Conservation (phyloP, 2,888 invertebrate species). For the Lissocephala sabroskyi region DNA sequence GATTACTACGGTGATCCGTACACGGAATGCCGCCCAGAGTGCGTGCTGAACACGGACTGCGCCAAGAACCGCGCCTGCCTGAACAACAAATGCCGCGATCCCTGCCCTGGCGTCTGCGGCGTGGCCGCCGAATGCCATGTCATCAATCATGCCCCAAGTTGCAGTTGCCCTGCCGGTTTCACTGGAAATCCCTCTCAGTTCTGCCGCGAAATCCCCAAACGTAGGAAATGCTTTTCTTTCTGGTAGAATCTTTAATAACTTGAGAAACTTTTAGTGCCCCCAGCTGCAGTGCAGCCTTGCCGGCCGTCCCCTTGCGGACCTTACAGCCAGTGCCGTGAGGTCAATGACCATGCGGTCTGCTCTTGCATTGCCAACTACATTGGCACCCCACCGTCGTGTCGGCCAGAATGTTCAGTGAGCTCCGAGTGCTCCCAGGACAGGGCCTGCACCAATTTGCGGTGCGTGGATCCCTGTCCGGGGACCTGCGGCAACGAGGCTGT, state of each 20-base stretch:
- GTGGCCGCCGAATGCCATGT: conserved; percentile 85
- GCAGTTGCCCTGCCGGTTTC: conserved; percentile 83
- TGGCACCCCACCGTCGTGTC: conserved; percentile 84
- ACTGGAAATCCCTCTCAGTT: conserved; percentile 83
- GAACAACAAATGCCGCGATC: conserved; percentile 88
- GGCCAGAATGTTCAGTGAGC: conserved; percentile 84
- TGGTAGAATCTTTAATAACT: conserved; percentile 12
- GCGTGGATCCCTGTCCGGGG: conserved; percentile 84
- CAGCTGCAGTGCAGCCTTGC: conserved; percentile 75
- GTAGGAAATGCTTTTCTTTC: conserved; percentile 67
- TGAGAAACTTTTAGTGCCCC: too few species aligned
- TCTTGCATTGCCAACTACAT: conserved; percentile 83
- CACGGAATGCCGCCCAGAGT: conserved; percentile 88
- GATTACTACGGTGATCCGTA: conserved; percentile 92
- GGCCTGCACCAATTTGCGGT: conserved; percentile 82
- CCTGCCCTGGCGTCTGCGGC: conserved; percentile 88
- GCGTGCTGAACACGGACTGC: conserved; percentile 88
- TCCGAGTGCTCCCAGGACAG: conserved; percentile 83
- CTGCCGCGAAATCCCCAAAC: conserved; percentile 75
- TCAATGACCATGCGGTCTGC: conserved; percentile 84
- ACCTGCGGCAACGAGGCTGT: conserved; percentile 83
- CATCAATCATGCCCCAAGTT: conserved; percentile 86
- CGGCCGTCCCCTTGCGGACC: conserved; percentile 84
- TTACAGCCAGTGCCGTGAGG: conserved; percentile 82
- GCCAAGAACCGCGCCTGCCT: conserved; percentile 83